phyloP scores from a whole-genome alignment of 2,888 invertebrate genomes.

The Ganaspis brasiliensis region DNA sequence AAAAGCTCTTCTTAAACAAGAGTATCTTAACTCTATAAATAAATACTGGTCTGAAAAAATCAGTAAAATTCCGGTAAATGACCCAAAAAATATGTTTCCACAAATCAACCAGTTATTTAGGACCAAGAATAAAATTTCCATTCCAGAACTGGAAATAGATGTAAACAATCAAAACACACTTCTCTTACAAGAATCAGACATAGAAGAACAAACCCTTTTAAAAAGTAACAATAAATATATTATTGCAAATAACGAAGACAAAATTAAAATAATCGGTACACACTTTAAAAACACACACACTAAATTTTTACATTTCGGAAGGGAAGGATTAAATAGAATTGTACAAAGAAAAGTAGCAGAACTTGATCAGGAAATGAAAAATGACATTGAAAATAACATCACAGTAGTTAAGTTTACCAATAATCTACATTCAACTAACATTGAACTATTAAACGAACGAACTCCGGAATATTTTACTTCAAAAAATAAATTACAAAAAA shows the following conservation, averaged over 20 bases:
- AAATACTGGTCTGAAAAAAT: neutral
- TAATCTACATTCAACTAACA: neutral
- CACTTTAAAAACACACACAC: slow-evolving; percentile 6
- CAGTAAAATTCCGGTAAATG: neutral
- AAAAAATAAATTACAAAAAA: neutral
- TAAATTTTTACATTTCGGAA: neutral
- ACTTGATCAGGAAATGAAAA: neutral
- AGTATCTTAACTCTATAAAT: neutral
- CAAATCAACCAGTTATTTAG: slow-evolving; percentile 15
- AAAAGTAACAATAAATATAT: neutral
- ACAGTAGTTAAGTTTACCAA: neutral
- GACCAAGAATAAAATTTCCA: neutral
- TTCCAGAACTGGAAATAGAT: slow-evolving; percentile 1
- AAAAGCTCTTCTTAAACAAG: neutral
- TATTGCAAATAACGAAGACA: slow-evolving; percentile 7
- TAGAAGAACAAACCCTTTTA: neutral
- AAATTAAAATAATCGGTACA: neutral
- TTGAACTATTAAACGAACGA: neutral
- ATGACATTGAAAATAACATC: slow-evolving; percentile 1
- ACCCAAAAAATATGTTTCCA: slow-evolving; percentile 14
- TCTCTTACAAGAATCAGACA: neutral
- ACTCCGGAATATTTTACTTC: neutral
- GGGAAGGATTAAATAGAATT: slow-evolving; percentile 5
- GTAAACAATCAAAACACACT: neutral
- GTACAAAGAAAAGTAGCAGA: neutral